Percentiles rank a stretch among this genome's conserved stretches.
Evolutionary conservation across 2,797 vertebrate species (phyloP).

Genomic region (Brachymystax lenok): DNA sequence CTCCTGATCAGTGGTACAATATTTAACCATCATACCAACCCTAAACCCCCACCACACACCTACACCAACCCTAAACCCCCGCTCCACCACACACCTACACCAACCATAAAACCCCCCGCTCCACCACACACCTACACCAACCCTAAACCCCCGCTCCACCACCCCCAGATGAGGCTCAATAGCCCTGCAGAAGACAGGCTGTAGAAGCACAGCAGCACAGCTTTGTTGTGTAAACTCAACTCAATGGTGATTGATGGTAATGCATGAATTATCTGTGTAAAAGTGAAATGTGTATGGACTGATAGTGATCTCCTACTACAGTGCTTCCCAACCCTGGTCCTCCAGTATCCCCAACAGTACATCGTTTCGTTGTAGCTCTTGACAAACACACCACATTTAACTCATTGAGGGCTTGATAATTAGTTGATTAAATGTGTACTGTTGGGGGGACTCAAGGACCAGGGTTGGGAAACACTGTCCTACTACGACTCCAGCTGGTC

Average conservation of each 20-base stretch:
- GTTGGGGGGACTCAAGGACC: too few species aligned
- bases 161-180: conserved; percentile 38
- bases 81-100: background rate
- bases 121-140: conserved; percentile 18
- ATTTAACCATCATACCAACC: too few species aligned
- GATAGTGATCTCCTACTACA: conserved; percentile 6
- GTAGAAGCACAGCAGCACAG: conserved; percentile 28
- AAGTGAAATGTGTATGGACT: conserved; percentile 51
- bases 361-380: too few species aligned
- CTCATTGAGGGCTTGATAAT: too few species aligned
- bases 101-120: conserved; percentile 28
- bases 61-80: background rate
- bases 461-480: background rate
- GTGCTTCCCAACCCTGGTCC: background rate
- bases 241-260: conserved; percentile 39
- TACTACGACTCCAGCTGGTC: background rate
- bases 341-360: too few species aligned
- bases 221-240: conserved; percentile 69
- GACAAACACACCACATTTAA: too few species aligned
- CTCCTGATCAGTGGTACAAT: too few species aligned
- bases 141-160: conserved; percentile 12
- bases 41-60: conserved; percentile 12
- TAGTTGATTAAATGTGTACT: too few species aligned
- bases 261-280: conserved; percentile 49
- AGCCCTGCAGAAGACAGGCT: conserved; percentile 45